Evolutionary conservation across 2,888 invertebrate species (phyloP), one percentile per base, ranked within the genome.

Genomic region (Baronia brevicornis): DNA sequence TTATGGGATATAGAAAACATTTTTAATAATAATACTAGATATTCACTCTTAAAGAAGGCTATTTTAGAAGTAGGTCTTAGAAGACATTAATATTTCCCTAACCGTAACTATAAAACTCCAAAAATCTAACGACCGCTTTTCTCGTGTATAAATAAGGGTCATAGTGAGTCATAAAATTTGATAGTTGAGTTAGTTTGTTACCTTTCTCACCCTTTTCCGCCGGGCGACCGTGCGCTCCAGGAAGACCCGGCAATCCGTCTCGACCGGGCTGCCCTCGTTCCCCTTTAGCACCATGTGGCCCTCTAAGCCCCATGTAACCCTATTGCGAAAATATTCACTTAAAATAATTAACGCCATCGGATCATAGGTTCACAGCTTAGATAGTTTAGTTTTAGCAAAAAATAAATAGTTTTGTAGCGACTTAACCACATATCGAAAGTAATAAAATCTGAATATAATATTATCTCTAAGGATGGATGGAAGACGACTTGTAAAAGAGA

Each of bases 151-250:
- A 80, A 80, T 80, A 77, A 71, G 64, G 72, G 70, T 70, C 69
- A 74, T 71, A 71, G 70, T 67, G 69, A 57, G 70, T 70, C 75
- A 80, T 84, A 80, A 82, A 82, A 80, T 78, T 84, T 82, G 70
- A 80, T 78, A 79, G 78, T 69, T 66, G 66, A 79, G 72, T 75
- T 66, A 65, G 60, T 70, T 67, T 53, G 59, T 85, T 88, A 63
- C 90, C 89, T 73, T 91, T 91, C 54, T 90, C 91, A 36, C 93
- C 93, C 69, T 92, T 92, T 57, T 89, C 90, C 5, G 92, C 91
- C 30, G 90, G 89, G 44, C 82, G 66, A 54, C 88, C 66, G 73
- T 86, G 70, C 43, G 84, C 53, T 64, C 87, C 68, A 39, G 87
- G 72, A 46, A 87, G 53, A 38, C 89, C 88, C 14, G 92, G 90